Evolutionary conservation across 2,113 vertebrate genomes (phyloP).

Genomic region (Fregata magnificens): DNA sequence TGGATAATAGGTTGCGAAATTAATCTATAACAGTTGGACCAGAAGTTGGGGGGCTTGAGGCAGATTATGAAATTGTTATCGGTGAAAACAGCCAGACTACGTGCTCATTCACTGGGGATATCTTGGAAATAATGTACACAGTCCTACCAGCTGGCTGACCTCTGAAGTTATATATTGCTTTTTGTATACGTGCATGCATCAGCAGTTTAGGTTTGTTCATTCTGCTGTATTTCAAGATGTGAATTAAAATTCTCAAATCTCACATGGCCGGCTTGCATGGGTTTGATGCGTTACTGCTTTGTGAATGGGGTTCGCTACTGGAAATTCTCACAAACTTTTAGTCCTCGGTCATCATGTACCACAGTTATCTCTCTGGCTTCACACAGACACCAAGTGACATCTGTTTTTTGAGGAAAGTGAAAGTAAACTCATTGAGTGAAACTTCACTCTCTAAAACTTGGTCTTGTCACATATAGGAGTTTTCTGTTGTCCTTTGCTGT

Average conservation of each 20-base stretch:
- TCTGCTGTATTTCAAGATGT: background rate
- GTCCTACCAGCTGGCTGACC: background rate
- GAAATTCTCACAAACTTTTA: background rate
- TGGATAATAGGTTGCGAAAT: background rate
- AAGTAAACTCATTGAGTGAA: background rate
- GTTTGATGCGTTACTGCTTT: background rate
- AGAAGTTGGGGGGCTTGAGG: background rate
- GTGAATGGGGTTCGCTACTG: background rate
- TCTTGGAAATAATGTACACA: background rate
- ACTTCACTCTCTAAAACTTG: background rate
- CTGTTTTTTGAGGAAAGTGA: background rate
- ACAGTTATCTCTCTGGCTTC: background rate
- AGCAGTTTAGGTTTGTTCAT: background rate
- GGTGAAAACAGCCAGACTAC: background rate
- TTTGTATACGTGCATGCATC: fast-evolving
- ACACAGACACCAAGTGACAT: background rate
- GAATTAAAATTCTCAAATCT: background rate
- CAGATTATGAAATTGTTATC: background rate
- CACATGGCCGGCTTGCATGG: fast-evolving
- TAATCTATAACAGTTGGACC: background rate
- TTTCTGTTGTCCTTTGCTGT: background rate
- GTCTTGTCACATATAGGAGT: fast-evolving
- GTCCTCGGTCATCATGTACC: fast-evolving
- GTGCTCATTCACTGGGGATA: background rate
- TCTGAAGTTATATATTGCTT: fast-evolving